Evolutionary conservation across 2,797 vertebrate species (phyloP), one percentile per base, ranked within the genome.

Genomic region (Tolypeutes matacus): DNA sequence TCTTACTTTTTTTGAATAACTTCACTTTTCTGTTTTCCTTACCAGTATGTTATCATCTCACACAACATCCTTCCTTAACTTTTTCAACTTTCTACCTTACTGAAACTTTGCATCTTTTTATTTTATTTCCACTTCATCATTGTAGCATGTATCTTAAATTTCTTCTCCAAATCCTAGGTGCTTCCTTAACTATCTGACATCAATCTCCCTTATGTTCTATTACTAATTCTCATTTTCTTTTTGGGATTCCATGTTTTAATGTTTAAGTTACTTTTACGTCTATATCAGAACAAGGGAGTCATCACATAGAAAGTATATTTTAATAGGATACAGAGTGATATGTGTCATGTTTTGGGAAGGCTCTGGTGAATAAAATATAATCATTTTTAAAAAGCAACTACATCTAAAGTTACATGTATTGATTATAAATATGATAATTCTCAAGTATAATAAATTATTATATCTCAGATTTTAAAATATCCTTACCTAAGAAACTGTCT

Each of bases 261-360:
- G 7, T 70, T 81, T 90, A 95, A 65, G 25, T 90, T 25, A 53
- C 80, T 70, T 90, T 78, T 27, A 92, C 10, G 31, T 92, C n/a
- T 7, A 8, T 88, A 87, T 80, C 58, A 75, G 18, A 65, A 76
- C 23, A 86, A 56, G 23, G 27, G 11, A 14, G 0, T 76, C 69
- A 88, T 69, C 31, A 81, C 86, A 39, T 53, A 78, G 58, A 39
- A 93, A 88, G 23, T 56, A 51, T 78, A 69, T 75, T 83, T 7
- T 42, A 42, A n/a, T 49, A 78, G 7, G 27, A 73, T 60, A 67
- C 20, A 64, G 21, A 49, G 13, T 64, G 69, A 65, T 60, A 93
- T 34, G 13, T 9, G 64, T 93, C 23, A 46, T 36, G 83, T 81
- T 56, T 21, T n/a, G 42, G 69, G 29, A 58, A 67, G 49, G 76